Base-by-base conservation (phyloP, 1,140 invertebrate species). In the Centruroides vittatus region DNA sequence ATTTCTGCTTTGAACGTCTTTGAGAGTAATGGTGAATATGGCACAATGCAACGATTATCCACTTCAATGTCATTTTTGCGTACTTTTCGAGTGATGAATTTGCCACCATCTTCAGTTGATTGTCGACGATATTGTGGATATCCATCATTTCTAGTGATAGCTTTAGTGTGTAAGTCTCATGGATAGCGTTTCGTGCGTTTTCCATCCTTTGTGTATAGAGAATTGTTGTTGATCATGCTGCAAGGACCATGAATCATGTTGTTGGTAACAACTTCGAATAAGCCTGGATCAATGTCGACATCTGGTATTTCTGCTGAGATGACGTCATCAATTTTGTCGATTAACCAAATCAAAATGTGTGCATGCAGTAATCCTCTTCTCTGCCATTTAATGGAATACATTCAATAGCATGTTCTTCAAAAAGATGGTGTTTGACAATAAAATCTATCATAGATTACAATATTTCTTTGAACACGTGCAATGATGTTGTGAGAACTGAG, bases 211-310 rank as follows among this genome's bases (percentile, higher is more conserved):
- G 69, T 70, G 57, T 68, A 71, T 5, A 57, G 57, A 7, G 63
- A 59, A 52, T 41, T 36, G n/a, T 47, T 23, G 47, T 70, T 68
- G 1, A 61, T 35, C 11, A 12, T n/a, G 23, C 68, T 67, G 57
- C 67, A 70, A 48, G 65, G 64, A 8, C 66, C 64, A 55, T 70
- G n/a, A n/a, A n/a, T n/a, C n/a, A n/a, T n/a, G n/a, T n/a, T n/a
- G n/a, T n/a, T n/a, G n/a, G n/a, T n/a, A 35, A 70, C 59, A 50
- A 62, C 60, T 7, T 60, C n/a, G 47, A 58, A 62, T n/a, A 68
- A 54, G n/a, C 49, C 13, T 10, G 55, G 61, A 57, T 66, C 58
- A 46, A 35, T 6, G 35, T 50, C 5, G n/a, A 47, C 47, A 47
- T 62, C 55, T 6, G 60, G 53, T n/a, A n/a, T n/a, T n/a, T n/a